These are phyloP conservation scores for Magallana gigas DNA, from an alignment of 1,140 invertebrate genomes.

Conservation along the genomic window DNA sequence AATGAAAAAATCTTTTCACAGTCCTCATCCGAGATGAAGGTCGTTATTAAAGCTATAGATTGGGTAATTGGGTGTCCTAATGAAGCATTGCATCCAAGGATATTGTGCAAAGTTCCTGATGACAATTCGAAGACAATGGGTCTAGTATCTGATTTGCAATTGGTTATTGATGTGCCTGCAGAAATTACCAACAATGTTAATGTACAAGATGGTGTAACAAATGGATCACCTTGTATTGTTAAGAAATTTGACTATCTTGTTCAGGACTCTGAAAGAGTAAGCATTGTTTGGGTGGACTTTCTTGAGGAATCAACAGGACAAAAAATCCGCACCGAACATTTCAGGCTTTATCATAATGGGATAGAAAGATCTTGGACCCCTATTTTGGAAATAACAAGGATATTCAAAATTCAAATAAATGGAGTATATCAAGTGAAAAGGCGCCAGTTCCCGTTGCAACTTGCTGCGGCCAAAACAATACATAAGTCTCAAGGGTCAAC, in stretches of 20 bases:
- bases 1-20: neutral
- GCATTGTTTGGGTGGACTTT: conserved; percentile 60
- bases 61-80: conserved; percentile 2
- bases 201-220: conserved; percentile 57
- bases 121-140: neutral
- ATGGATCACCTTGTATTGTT: conserved; percentile 53
- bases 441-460: conserved; percentile 38
- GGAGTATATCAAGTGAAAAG: neutral
- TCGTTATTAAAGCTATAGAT: conserved; percentile 8
- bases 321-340: conserved; percentile 48
- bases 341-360: conserved; percentile 41
- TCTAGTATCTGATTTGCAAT: neutral
- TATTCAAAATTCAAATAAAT: neutral
- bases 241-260: conserved; percentile 48
- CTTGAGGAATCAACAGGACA: conserved; percentile 32
- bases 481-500: conserved; percentile 50
- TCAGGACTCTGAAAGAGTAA: neutral
- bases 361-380: neutral
- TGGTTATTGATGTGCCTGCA: neutral
- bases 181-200: conserved; percentile 43
- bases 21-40: neutral
- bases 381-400: conserved; percentile 50
- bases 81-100: neutral
- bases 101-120: neutral
- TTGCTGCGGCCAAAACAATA: conserved; percentile 45